Evolutionary conservation across 2,888 invertebrate genomes (phyloP).

Genomic region (Catocala nupta): DNA sequence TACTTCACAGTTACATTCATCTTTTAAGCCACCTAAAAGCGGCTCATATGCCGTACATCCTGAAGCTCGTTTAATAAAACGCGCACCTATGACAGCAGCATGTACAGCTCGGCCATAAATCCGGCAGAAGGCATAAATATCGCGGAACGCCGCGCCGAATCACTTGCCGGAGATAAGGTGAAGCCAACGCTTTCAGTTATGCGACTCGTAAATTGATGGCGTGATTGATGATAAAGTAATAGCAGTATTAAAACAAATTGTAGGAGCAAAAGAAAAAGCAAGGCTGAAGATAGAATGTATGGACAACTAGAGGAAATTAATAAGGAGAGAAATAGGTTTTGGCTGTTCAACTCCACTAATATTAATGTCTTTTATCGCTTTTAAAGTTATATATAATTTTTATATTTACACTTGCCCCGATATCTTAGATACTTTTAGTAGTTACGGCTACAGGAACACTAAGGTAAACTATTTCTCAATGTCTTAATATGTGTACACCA

Average conservation of each 20-base stretch:
- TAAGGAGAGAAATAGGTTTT: too few relatives aligned
- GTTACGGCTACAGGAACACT: too few relatives aligned
- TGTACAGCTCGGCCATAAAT: slow-evolving; percentile 59
- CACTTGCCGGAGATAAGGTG: slow-evolving; percentile 74
- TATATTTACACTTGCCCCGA: too few relatives aligned
- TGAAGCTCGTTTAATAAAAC: slow-evolving; percentile 33
- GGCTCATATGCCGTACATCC: background rate
- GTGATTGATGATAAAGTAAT: background rate
- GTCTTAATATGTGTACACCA: too few relatives aligned
- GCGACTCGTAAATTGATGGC: slow-evolving; percentile 34
- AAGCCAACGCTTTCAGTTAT: slow-evolving; percentile 52
- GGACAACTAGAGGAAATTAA: too few relatives aligned
- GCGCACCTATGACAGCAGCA: slow-evolving; percentile 25
- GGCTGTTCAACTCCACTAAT: too few relatives aligned
- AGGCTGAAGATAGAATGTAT: too few relatives aligned
- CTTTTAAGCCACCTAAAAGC: background rate
- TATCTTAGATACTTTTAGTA: too few relatives aligned
- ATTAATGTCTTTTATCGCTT: too few relatives aligned
- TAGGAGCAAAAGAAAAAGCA: background rate
- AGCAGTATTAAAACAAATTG: too few relatives aligned
- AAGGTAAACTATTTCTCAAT: too few relatives aligned
- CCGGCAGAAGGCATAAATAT: slow-evolving; percentile 67
- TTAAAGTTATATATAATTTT: too few relatives aligned
- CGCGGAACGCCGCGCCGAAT: slow-evolving; percentile 61
- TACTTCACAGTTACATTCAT: background rate